phyloP scores from a whole-genome alignment of 2,113 vertebrate genomes.

The Tiliqua scincoides region DNA sequence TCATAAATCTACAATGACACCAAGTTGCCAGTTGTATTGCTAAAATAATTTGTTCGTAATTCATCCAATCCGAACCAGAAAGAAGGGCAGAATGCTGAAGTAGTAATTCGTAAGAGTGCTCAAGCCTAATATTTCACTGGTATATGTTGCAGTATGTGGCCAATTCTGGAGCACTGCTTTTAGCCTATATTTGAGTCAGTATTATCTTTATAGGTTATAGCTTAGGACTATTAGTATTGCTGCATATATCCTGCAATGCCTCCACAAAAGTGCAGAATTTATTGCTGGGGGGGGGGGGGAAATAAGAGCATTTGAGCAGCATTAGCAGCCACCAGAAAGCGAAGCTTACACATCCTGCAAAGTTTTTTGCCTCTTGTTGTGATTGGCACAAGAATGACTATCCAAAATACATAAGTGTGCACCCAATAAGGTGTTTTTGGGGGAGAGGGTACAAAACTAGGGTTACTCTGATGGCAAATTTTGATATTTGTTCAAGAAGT shows the following conservation, averaged over 20 bases:
- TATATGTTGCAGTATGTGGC: too few relatives aligned
- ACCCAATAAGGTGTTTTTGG: neutral
- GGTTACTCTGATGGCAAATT: neutral
- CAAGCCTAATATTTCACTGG: neutral
- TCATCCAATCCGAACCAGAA: neutral
- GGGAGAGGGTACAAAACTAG: neutral
- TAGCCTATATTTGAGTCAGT: neutral
- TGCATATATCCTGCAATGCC: neutral
- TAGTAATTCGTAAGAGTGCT: neutral
- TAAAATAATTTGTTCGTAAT: neutral
- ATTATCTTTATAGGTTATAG: too few relatives aligned
- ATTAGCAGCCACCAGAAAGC: neutral
- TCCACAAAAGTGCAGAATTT: neutral
- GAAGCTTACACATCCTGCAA: neutral
- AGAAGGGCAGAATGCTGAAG: neutral
- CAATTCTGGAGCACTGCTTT: neutral
- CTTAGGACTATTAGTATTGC: neutral
- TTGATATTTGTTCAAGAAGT: neutral
- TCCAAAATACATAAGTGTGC: neutral
- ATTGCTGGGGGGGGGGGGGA: neutral
- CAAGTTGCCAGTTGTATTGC: neutral
- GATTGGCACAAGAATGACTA: neutral
- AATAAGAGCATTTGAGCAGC: neutral
- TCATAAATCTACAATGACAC: neutral
- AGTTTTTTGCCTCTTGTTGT: neutral